Base-by-base conservation (phyloP, 2,797 vertebrate genomes). In the Cyprinella venusta region DNA sequence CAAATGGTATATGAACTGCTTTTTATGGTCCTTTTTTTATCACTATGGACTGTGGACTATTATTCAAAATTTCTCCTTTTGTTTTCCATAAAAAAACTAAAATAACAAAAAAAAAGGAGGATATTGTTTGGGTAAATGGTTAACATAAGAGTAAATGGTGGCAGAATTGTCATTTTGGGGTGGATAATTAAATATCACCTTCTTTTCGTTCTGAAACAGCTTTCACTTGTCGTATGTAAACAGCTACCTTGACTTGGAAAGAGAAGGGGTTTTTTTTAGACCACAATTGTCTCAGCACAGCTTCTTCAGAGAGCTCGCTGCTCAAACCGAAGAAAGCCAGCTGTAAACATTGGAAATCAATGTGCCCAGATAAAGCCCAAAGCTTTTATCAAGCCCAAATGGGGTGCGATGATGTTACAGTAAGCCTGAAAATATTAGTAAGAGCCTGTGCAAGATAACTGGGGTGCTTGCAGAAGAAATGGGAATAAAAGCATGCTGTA, bases 331-430 rank as follows among this genome's bases (percentile, higher is more conserved):
- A 79, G 75, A 80, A 68, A 82, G 26, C 42, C 65, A 33, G 71
- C 30, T 74, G 76, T 75, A 83, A 82, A 83, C 82, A 83, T 85
- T 83, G 85, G 80, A 87, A 89, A 86, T 89, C 86, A 85, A 87
- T 86, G 59, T 69, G 71, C 21, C 59, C 68, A 79, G 52, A 87
- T 87, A 80, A 86, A 83, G 67, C 72, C 65, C 65, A 81, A 64
- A 83, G 84, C 84, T 84, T 86, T 85, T 75, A 84, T 68, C 71
- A 76, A 84, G 65, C 67, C 33, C 26, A 70, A 33, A 79, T 83
- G 77, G 82, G 64, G 80, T 85, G 72, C 26, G 56, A 54, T 71
- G 84, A 80, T 77, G 82, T 79, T 85, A 72, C 30, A 71, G 82
- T 12, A 50, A 56, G 48, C 50, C 70, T 70, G 56, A 61, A 40